Conservation (phyloP, 2,888 invertebrate genomes). For the Pherbina coryleti region DNA sequence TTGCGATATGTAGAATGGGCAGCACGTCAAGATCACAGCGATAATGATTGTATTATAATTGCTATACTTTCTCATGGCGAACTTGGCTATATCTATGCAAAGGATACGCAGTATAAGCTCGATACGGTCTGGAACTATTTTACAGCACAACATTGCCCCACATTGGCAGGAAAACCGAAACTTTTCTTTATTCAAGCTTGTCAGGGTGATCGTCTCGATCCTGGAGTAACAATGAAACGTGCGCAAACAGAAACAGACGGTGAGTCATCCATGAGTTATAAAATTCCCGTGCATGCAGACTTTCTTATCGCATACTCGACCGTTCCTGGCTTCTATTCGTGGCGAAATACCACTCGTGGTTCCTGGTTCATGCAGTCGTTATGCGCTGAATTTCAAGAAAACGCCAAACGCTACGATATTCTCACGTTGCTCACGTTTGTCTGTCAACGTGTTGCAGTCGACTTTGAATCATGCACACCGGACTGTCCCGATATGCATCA, state of each 20-base stretch:
- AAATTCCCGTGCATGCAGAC: constrained; percentile 92
- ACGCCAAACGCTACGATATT: constrained; percentile 82
- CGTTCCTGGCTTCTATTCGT: constrained; percentile 93
- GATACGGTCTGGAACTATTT: constrained; percentile 84
- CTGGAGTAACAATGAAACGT: constrained; percentile 76
- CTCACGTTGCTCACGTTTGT: constrained; percentile 89
- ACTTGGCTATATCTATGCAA: constrained; percentile 86
- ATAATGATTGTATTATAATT: constrained; percentile 86
- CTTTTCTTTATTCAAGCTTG: constrained; percentile 88
- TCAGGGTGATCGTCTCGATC: constrained; percentile 88
- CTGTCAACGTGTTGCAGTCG: constrained; percentile 85
- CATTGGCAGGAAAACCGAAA: constrained; percentile 86
- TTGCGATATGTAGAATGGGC: constrained; percentile 77
- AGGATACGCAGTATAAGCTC: constrained; percentile 85
- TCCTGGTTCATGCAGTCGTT: constrained; percentile 97
- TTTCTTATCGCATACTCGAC: constrained; percentile 95
- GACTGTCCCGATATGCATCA: constrained; percentile 84
- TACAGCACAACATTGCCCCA: constrained; percentile 84
- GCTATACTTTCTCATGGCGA: constrained; percentile 93
- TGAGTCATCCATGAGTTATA: constrained; percentile 74
- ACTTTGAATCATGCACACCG: constrained; percentile 91
- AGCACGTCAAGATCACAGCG: constrained; percentile 81
- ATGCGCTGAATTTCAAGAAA: constrained; percentile 82
- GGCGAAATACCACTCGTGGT: constrained; percentile 93
- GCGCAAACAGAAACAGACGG: constrained; percentile 80